A percentile compares a stretch with the other conserved stretches of the same genome.
phyloP scores from a whole-genome alignment of 2,113 vertebrate genomes.

The Ranitomeya variabilis region DNA sequence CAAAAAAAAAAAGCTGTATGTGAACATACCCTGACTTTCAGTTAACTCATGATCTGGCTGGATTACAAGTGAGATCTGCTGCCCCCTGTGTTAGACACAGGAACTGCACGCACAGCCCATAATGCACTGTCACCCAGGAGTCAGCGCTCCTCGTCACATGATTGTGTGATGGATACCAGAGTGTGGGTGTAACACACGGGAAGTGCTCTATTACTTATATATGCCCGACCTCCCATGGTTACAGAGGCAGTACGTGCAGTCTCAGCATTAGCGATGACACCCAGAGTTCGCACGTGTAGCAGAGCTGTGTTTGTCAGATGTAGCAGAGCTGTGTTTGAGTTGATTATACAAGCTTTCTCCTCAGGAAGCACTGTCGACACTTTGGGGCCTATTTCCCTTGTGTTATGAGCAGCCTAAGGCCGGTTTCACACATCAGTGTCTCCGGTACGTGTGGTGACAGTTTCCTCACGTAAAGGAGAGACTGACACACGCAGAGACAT shows the following conservation, averaged over 20 bases:
- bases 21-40: too few species aligned
- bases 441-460: too few species aligned
- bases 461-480: too few species aligned
- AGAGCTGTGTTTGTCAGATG: background rate
- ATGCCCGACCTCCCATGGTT: too few species aligned
- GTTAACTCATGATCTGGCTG: too few species aligned
- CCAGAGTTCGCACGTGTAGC: background rate
- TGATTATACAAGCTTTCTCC: too few species aligned
- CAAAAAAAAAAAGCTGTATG: too few species aligned
- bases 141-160: background rate
- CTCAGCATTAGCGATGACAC: background rate
- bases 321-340: background rate
- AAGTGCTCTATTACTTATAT: background rate
- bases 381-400: too few species aligned
- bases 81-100: background rate
- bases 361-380: too few species aligned
- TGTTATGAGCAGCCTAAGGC: too few species aligned
- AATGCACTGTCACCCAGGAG: background rate
- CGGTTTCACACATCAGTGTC: too few species aligned
- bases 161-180: background rate
- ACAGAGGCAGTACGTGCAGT: background rate
- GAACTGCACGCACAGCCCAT: background rate
- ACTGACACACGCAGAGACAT: too few species aligned
- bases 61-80: background rate
- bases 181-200: background rate